Conservation (phyloP, 2,888 invertebrate genomes). For the Mechanitis messenoides region DNA sequence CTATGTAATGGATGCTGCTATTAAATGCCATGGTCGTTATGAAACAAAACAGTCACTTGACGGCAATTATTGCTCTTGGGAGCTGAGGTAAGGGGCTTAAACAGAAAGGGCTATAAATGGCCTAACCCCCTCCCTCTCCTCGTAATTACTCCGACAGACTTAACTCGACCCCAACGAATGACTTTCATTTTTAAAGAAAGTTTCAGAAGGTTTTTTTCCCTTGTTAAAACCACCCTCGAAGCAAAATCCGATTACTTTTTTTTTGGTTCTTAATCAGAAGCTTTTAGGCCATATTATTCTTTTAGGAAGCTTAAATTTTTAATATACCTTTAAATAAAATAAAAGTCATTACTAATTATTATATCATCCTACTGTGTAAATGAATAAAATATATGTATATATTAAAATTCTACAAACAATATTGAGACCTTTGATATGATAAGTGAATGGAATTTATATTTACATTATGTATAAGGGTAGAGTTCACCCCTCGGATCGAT, state of each 20-base stretch:
- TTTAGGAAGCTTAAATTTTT: too few species aligned
- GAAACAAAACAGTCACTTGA: constrained; percentile 42
- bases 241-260: background rate
- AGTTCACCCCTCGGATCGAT: constrained; percentile 45
- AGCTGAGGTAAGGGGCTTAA: constrained; percentile 37
- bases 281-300: too few species aligned
- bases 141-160: constrained; percentile 18
- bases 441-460: constrained; percentile 10
- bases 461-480: constrained; percentile 9
- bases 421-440: too few species aligned
- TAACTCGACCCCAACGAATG: constrained; percentile 10
- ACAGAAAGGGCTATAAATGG: constrained; percentile 22
- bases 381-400: too few species aligned
- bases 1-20: background rate
- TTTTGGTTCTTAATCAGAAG: background rate
- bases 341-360: too few species aligned
- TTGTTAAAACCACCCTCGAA: background rate
- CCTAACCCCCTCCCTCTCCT: background rate
- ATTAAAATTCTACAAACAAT: too few species aligned
- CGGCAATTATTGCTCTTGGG: constrained; percentile 39
- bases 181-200: constrained; percentile 12
- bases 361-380: too few species aligned
- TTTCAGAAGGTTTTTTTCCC: constrained; percentile 5
- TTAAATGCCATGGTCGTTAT: constrained; percentile 35
- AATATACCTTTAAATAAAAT: too few species aligned